Base-by-base conservation (phyloP, 2,113 vertebrate species). In the Lethenteron reissneri region DNA sequence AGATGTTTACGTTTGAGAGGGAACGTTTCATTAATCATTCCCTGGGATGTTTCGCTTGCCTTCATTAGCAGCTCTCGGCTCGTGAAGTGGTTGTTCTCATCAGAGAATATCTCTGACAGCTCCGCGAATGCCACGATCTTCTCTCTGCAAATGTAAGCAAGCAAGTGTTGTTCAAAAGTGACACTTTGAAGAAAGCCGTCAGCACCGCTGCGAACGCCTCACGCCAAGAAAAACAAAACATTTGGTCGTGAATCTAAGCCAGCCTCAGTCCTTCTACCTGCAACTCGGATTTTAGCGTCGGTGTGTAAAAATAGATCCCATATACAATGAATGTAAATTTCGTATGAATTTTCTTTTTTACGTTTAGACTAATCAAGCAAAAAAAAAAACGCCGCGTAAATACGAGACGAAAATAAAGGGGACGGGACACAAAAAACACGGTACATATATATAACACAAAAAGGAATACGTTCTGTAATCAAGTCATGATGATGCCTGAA, bases 1-100 rank as follows among this genome's bases (percentile, higher is more conserved):
- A 41, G 41, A 7, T 41, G 41, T 41, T 41, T 41, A 41, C 41
- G 41, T 41, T 41, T 41, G 41, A 41, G 41, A 41, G 6, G 41
- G 41, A 41, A 41, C 41, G 41, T 41, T 41, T 41, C 41, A 41
- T 41, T 41, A 41, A 41, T 41, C 41, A 41, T 41, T 41, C 4
- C 6, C 41, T 41, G 41, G 41, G 41, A 41, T 41, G 41, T 41
- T 41, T 41, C 41, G 41, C 41, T 86, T 75, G 94, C 91, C 86
- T 84, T 89, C 91, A 96, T 96, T 25, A 95, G 88, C 3, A 96
- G 83, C 78, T 94, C 87, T 73, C 91, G 83, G 71, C 85, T 92
- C 72, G 88, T 91, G 81, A 96, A 74, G 62, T 94, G 88, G 80
- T 92, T 97, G 79, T 92, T 87, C 14, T 89, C 86, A 73, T 95